These are phyloP conservation scores for Cladorhizidae sp. DNA, from an alignment of 37 sponge, comb jelly and placozoan species.

Conservation along the genomic window DNA sequence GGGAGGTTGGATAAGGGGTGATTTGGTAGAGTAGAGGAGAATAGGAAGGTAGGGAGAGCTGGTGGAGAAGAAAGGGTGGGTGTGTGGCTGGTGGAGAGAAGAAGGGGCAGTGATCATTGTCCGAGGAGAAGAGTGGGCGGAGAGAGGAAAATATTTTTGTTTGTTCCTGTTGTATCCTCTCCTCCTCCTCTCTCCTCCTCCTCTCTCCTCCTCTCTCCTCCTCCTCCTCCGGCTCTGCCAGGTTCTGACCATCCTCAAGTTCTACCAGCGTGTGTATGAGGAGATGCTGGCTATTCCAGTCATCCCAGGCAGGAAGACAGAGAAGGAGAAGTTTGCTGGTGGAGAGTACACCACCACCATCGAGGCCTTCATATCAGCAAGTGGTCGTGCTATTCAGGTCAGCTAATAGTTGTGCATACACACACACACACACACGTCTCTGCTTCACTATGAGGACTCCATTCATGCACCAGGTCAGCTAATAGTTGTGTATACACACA, in stretches of 20 bases:
- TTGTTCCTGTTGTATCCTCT: not conserved
- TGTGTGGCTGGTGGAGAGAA: not conserved
- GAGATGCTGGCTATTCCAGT: conserved; percentile 98
- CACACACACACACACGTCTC: too few species aligned
- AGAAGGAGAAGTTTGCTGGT: conserved; percentile 99
- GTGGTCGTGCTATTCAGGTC: conserved; percentile 98
- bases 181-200: too few species aligned
- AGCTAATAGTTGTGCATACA: not conserved
- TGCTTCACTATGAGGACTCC: too few species aligned
- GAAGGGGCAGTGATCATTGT: too few species aligned
- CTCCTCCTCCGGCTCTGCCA: conserved; percentile 14
- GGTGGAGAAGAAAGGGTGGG: not conserved
- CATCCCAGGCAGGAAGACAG: conserved; percentile 90
- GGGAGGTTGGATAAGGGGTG: not conserved
- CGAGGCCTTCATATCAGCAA: conserved; percentile 91
- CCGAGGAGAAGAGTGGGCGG: too few species aligned
- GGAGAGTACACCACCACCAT: conserved; percentile 97
- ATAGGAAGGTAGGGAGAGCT: too few species aligned
- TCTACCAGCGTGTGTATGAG: conserved; percentile 94
- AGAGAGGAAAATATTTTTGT: not conserved
- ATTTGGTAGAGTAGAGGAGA: too few species aligned
- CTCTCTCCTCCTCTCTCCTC: not conserved
- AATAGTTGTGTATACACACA: too few species aligned
- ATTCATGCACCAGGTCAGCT: too few species aligned
- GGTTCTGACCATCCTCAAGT: conserved; percentile 84